Base-by-base conservation (phyloP, 2,113 vertebrate genomes). In the Hepsetus odoe region DNA sequence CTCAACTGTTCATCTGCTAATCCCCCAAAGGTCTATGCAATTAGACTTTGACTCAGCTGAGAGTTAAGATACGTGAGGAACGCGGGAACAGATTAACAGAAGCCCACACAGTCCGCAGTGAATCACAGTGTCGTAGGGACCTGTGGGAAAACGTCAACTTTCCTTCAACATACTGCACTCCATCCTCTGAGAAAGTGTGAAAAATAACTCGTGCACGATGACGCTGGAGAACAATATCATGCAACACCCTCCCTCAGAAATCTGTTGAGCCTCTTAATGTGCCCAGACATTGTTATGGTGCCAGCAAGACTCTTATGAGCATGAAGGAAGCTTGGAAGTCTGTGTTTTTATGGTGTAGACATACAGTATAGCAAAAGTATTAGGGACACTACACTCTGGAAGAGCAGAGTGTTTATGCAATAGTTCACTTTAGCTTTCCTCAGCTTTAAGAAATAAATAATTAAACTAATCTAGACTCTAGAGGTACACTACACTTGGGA, bases 31-130 rank as follows among this genome's bases (percentile, higher is more conserved):
- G 51, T 69, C 56, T 71, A 38, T 4, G 67, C 51, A 75, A 79
- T 77, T 53, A 68, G 35, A 14, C 2, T 30, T 35, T 84, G 68
- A 85, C 62, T 85, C 72, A 84, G 26, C 77, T 18, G 20, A 69
- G 68, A 69, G 49, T 72, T 44, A 24, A 65, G 49, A 72, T 69
- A 62, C 13, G 44, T 26, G 59, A 62, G 42, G 51, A 72, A 82
- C 55, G 64, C 9, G 51, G 67, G 49, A 82, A 74, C 56, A 51
- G 64, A 79, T 82, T 62, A 79, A 61, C 42, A 71, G 55, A 82
- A 77, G 53, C 66, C 38, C 83, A 80, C 69, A 77, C 66, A 38
- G 46, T 74, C 66, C 38, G 33, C 0, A 53, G 53, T 80, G 62
- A 83, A 77, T 80, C 74, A 80, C 69, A 72, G 51, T 26, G 44